A percentile compares a stretch with the other conserved stretches of the same genome.
phyloP scores from a whole-genome alignment of 1,140 invertebrate genomes.

The Atopsyche davidsoni region DNA sequence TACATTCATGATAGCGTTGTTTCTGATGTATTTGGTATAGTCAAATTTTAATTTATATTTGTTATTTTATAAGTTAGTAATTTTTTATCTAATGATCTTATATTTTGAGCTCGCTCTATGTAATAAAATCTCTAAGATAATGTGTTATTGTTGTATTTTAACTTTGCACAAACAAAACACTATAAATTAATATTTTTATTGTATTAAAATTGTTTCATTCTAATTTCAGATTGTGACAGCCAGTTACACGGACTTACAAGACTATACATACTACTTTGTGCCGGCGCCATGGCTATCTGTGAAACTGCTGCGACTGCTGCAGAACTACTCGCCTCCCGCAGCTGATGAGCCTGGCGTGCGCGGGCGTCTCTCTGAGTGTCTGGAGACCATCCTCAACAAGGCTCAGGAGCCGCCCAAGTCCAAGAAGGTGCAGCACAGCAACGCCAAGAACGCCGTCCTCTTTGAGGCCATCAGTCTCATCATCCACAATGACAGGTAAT shows the following conservation, averaged over 20 bases:
- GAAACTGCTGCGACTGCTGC: conserved; percentile 90
- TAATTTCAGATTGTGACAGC: conserved; percentile 84
- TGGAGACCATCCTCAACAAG: conserved; percentile 99
- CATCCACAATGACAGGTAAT: conserved; percentile 91
- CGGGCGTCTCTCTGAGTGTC: conserved; percentile 92
- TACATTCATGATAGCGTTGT: no score
- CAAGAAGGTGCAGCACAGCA: conserved; percentile 99
- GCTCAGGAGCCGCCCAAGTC: conserved; percentile 99
- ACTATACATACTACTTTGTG: conserved; percentile 99
- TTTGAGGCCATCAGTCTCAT: conserved; percentile 99
- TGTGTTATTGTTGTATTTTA: no score
- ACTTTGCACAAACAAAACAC: no score
- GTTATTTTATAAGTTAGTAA: no score
- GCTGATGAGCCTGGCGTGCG: conserved; percentile 91
- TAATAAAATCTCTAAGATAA: no score
- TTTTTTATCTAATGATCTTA: no score
- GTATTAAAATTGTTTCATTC: no score
- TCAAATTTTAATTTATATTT: no score
- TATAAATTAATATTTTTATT: no score
- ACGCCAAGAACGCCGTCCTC: conserved; percentile 98
- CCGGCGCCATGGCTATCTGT: conserved; percentile 99
- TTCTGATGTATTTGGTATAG: no score
- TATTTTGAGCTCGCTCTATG: no score
- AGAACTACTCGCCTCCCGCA: conserved; percentile 97
- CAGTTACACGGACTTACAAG: conserved; percentile 96